Evolutionary conservation across 2,113 vertebrate genomes (phyloP), one percentile per base, ranked within the genome.

Genomic region (Pagrus major): DNA sequence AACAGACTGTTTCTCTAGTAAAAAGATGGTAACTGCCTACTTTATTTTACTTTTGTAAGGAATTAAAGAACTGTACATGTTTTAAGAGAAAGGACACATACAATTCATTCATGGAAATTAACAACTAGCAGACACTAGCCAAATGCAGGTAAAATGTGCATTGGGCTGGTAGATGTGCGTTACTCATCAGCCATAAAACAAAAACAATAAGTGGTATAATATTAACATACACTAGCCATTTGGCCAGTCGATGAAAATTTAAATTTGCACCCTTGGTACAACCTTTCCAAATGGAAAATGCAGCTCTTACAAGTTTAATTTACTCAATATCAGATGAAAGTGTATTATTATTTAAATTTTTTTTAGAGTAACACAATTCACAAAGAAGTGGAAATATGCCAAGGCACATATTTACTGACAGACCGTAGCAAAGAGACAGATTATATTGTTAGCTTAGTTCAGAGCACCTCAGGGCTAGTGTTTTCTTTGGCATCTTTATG

Each of bases 401-500:
- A 68, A 70, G 23, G 71, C 56, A 71, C 51, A 81, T 70, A 78
- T 88, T 87, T 59, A 59, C 35, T 72, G 11, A 49, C 58, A 67
- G 79, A 68, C 83, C 37, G 14, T 55, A 78, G 80, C 76, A 83
- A 77, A 85, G 81, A 77, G 80, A 84, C 88, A 87, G 89, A 87
- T 90, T 86, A 82, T 86, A 83, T 83, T 91, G 91, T 91, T 92
- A 69, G 63, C 72, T 87, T 91, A 85, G 89, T 60, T 66, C 81
- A 73, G 56, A 68, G 85, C 84, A 91, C 87, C 93, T 87, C 76
- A n/a, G 83, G 89, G 83, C 81, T 55, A 41, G 74, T 91, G 90
- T 91, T 90, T 90, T 91, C 86, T 88, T 85, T 92, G 80, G 86
- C 86, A 90, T 92, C 88, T 91, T 93, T 91, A 92, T 69, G 83